Base-by-base conservation (phyloP, 2,113 vertebrate species). In the Columbina picui region DNA sequence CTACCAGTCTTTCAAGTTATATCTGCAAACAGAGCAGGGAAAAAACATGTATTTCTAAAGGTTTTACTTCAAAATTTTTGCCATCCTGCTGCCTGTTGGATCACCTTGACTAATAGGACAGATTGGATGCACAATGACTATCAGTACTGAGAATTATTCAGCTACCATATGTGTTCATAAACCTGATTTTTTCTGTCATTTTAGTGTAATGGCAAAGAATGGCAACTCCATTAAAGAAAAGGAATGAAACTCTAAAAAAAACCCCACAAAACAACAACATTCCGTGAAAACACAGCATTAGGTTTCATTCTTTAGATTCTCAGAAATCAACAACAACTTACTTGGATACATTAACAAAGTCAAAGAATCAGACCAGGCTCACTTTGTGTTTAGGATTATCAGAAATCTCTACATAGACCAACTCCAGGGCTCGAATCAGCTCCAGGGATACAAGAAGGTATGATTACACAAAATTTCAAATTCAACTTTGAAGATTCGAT, bases 391-490 rank as follows among this genome's bases (percentile, higher is more conserved):
- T 67, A 60, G 60, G n/a, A 38, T 65, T 87, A 79, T 75, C 53
- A 80, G 50, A 79, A 87, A 76, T 67, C 50, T 73, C 53, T 80
- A 49, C 18, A 30, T 1, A 70, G 53, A 65, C 6, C 68, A 93
- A 45, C 68, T 80, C 59, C 59, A 36, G 29, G 50, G 30, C 32
- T 96, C 78, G 53, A 93, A 83, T 53, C 70, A 77, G 38, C 41
- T 76, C 74, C 80, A 91, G 67, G 21, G 30, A 50, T 82, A 38
- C 22, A 50, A 73, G 56, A 75, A 90, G 27, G 10, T 73, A 84
- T 10, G 77, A 93, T 89, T 95, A 55, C 9, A 77, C 14, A 63
- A 55, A 43, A 60, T 89, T 93, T 94, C 21, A 56, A 92, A 32
- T 71, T 67, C 1, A 3, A 47, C 75, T 91, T 49, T 92, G 90